Evolutionary conservation across 2,113 vertebrate species (phyloP), one percentile per base, ranked within the genome.

Genomic region (Grammatotria lemairii): DNA sequence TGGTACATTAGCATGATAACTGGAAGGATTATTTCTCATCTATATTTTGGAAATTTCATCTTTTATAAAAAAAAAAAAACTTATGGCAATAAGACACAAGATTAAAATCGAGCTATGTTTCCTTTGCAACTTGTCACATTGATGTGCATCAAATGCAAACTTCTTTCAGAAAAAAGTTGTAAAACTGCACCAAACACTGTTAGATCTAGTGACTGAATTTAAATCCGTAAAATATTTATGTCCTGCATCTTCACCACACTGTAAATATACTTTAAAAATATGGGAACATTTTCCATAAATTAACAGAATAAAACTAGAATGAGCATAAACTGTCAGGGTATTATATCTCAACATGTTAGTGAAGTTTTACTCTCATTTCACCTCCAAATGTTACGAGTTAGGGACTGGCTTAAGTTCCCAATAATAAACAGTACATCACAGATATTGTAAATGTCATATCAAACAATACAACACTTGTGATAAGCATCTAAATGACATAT

Each of bases 191-290:
- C 28, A 92, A 85, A 89, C 53, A 85, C 55, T 58, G 65, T 90
- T 73, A 82, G 55, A 91, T 85, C 85, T 54, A 17, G 83, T 80
- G 83, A 70, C 73, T 82, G 49, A 63, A 78, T 89, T 92, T 53
- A 70, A 75, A 90, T 58, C 31, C 7, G 21, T 93, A 8, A 93
- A 93, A 94, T 92, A 93, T 95, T 90, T 17, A 95, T 93, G 88
- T 55, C 2, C 58, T 38, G 68, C 55, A 51, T 87, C 81, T 81
- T 84, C 63, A 88, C 80, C 42, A 28, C 10, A 40, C 45, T 87
- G 87, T 93, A 90, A 94, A 93, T 92, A 89, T 90, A 38, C 60
- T 38, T 65, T 63, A 63, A 63, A 63, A 89, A 92, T 92, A 84
- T 45, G 23, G 65, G 51, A 82, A 88, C 38, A 60, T 68, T 75